Evolutionary conservation across 1,140 invertebrate genomes (phyloP).

Genomic region (Antheraea mylitta): DNA sequence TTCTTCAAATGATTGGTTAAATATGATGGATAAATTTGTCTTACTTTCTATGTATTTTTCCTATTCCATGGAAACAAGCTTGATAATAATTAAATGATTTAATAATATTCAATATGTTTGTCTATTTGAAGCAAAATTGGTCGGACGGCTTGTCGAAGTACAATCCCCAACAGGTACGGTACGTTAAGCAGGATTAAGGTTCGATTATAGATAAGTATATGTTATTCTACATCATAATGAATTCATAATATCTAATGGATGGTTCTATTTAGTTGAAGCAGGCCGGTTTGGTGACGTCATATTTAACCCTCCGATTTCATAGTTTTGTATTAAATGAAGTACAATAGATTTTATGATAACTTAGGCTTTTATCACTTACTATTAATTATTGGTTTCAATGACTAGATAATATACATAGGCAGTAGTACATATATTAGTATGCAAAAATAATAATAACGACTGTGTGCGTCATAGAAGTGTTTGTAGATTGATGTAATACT

Average conservation of each 20-base stretch:
- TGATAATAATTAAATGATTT: not conserved
- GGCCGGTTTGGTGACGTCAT: not conserved
- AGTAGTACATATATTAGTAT: no score
- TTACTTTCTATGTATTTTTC: no score
- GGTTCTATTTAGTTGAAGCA: not conserved
- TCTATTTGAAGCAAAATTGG: not conserved
- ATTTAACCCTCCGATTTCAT: not conserved
- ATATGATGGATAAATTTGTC: no score
- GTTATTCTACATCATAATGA: not conserved
- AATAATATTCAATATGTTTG: not conserved
- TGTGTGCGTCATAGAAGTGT: no score
- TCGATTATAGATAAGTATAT: not conserved
- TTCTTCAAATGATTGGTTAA: no score
- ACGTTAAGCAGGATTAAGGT: not conserved
- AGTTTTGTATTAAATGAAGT: not conserved
- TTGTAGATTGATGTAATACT: no score
- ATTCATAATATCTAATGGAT: conserved; percentile 3
- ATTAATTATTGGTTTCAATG: not conserved
- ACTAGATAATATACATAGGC: not conserved
- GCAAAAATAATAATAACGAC: no score
- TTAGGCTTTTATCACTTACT: not conserved
- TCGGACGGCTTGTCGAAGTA: not conserved
- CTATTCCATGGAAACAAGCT: no score
- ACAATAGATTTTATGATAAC: not conserved
- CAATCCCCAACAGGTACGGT: not conserved